Evolutionary conservation across 2,888 invertebrate genomes (phyloP), one percentile per base, ranked within the genome.

Genomic region (Linnaemya vulpina): DNA sequence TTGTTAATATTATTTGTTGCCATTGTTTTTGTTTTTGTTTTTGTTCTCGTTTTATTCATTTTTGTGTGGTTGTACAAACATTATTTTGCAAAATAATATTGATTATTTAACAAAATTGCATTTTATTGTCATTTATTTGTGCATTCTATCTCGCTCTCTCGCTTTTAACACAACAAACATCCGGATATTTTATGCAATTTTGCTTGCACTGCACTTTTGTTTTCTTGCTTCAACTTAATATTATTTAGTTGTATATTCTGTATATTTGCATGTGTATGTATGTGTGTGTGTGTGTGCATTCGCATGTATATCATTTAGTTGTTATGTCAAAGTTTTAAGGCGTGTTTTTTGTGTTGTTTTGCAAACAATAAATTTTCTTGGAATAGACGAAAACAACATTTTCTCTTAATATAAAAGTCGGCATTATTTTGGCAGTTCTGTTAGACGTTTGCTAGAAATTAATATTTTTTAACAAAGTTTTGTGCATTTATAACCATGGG

Each of bases 101-200:
- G 85, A 85, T 78, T 85, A 85, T 85, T 74, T 82, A 58, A 58
- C 63, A 63, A 71, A 82, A 85, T 85, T 79, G 85, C 85, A 82
- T 85, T 82, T 82, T 75, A 85, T 85, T 80, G 85, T 77, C 71
- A 80, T 73, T 71, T 70, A 76, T 53, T 60, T 63, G 43, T 46
- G 22, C 15, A 25, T 20, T 51, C 11, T 25, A 13, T 71, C 15
- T 43, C 15, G 38, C 22, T 51, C 11, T 17, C 25, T 71, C 15
- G 25, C 30, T 30, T 3, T 30, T 5, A 5, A 13, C 30, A 20
- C 46, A 38, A 9, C 25, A 22, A 30, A 40, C 38, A 49, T 62
- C 51, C 60, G 60, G 70, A 82, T 71, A 77, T 75, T 75, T 67
- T 38, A 53, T 79, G 78, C 78, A 78, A 25, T 25, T 71, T 60